phyloP scores from a whole-genome alignment of 2,888 invertebrate species.

The Sphaerophoria taeniata region DNA sequence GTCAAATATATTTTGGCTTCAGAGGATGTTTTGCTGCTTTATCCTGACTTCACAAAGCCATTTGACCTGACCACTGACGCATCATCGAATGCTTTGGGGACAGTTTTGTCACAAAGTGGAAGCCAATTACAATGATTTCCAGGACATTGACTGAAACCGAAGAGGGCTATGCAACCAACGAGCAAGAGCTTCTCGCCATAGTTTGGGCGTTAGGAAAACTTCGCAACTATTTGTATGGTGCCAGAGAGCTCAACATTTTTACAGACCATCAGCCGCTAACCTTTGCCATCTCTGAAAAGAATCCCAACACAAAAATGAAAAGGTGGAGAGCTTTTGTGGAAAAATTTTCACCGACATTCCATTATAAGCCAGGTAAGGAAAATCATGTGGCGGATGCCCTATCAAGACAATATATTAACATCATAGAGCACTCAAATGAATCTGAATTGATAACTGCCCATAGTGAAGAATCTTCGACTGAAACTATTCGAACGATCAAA shows the following conservation, averaged over 20 bases:
- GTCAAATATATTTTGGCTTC: slow-evolving; percentile 44
- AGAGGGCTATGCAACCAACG: slow-evolving; percentile 76
- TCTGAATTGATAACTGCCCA: slow-evolving; percentile 46
- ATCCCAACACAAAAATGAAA: slow-evolving; percentile 38
- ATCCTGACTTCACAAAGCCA: slow-evolving; percentile 49
- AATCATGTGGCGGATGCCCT: slow-evolving; percentile 76
- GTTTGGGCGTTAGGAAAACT: slow-evolving; percentile 79
- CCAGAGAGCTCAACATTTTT: slow-evolving; percentile 61
- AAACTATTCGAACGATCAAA: slow-evolving; percentile 40
- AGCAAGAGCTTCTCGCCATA: slow-evolving; percentile 79
- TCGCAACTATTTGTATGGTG: slow-evolving; percentile 79
- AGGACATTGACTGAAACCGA: slow-evolving; percentile 50
- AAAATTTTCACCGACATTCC: slow-evolving; percentile 47
- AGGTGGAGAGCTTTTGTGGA: slow-evolving; percentile 41
- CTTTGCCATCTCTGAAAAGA: slow-evolving; percentile 37
- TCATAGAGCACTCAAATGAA: slow-evolving; percentile 41
- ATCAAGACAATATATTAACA: slow-evolving; percentile 46
- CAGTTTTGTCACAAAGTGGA: slow-evolving; percentile 62
- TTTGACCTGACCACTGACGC: slow-evolving; percentile 62
- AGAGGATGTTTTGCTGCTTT: slow-evolving; percentile 49
- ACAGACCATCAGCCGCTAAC: slow-evolving; percentile 42
- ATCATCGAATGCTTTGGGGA: slow-evolving; percentile 47
- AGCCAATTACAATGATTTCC: slow-evolving; percentile 59
- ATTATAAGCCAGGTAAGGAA: slow-evolving; percentile 75
- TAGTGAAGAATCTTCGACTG: slow-evolving; percentile 52